Base-by-base conservation (phyloP, 2,888 invertebrate genomes). In the Chironomus riparius region DNA sequence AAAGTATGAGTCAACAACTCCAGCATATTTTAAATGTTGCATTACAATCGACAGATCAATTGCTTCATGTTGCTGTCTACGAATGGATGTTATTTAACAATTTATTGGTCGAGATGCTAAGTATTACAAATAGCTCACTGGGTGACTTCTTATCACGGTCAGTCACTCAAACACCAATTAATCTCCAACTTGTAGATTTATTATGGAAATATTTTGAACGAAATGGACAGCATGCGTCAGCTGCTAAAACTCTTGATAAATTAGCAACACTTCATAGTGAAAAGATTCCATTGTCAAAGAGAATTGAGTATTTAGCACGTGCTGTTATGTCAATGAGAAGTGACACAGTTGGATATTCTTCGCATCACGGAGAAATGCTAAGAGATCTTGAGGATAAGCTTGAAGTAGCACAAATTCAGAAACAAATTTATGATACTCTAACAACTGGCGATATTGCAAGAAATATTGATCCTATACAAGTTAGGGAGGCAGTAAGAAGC, bases 161-260 rank as follows among this genome's bases (percentile, higher is more conserved):
- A 72, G 84, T 83, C 2, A 80, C 82, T 77, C 85, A 85, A 76
- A 85, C 86, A 82, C 87, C 89, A 7, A 87, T 90, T 70, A 84
- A 88, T 78, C 83, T 88, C 0, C 85, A 86, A 78, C 84, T 91
- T 22, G 87, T 92, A 78, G 95, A 97, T 82, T 85, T 98, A 78
- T 85, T 98, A 76, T 98, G 98, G 98, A 95, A 95, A 84, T 97
- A 93, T 82, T 96, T 98, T 81, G 97, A 98, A 83, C 92, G 92
- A 82, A 92, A 91, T 80, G 92, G 92, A 38, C 95, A 97, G 82
- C 98, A 96, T 82, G 89, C 92, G 1, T 92, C 94, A 10, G 98
- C 98, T 1, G 97, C 98, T 0, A 90, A 92, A 80, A 93, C 98
- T 78, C 86, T 98, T 2, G 92, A 94, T 79, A 91, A 91, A 80